These are phyloP conservation scores for Actinia equina DNA, from an alignment of 64 coral and sea anemone genomes.

Conservation along the genomic window DNA sequence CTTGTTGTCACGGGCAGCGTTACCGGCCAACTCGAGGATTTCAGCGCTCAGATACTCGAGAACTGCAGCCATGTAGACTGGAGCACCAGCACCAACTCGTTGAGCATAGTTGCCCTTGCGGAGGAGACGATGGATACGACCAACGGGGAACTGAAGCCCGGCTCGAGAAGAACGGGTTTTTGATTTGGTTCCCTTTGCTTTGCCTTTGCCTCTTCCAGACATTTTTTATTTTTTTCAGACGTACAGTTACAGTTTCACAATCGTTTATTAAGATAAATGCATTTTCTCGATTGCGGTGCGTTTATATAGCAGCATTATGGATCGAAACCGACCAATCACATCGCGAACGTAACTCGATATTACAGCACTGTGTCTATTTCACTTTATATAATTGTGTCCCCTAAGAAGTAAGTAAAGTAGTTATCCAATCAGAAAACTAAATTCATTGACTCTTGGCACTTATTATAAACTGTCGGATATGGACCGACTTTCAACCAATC, in stretches of 20 bases:
- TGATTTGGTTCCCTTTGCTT: slow-evolving; percentile 22
- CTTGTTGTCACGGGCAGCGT: too few relatives aligned
- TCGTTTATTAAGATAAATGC: too few relatives aligned
- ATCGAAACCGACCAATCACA: slow-evolving; percentile 20
- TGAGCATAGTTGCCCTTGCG: slow-evolving; percentile 25
- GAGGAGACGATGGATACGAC: slow-evolving; percentile 17
- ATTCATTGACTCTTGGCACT: neutral
- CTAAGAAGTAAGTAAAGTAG: neutral
- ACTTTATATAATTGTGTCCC: neutral
- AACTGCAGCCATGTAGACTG: too few relatives aligned
- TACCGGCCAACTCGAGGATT: too few relatives aligned
- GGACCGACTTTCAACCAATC: neutral
- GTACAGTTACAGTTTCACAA: too few relatives aligned
- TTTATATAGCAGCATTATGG: neutral
- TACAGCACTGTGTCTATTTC: neutral
- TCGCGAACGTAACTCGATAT: neutral
- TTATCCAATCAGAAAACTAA: neutral
- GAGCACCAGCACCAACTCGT: too few relatives aligned
- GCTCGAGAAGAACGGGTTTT: slow-evolving; percentile 19
- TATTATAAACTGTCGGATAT: neutral
- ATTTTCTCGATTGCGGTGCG: too few relatives aligned
- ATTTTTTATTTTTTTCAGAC: too few relatives aligned
- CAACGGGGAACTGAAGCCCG: slow-evolving; percentile 23
- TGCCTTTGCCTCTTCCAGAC: slow-evolving; percentile 20
- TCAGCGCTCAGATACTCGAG: too few relatives aligned